Evolutionary conservation across 2,113 vertebrate genomes (phyloP), one percentile per base, ranked within the genome.

Genomic region (Esox niger): DNA sequence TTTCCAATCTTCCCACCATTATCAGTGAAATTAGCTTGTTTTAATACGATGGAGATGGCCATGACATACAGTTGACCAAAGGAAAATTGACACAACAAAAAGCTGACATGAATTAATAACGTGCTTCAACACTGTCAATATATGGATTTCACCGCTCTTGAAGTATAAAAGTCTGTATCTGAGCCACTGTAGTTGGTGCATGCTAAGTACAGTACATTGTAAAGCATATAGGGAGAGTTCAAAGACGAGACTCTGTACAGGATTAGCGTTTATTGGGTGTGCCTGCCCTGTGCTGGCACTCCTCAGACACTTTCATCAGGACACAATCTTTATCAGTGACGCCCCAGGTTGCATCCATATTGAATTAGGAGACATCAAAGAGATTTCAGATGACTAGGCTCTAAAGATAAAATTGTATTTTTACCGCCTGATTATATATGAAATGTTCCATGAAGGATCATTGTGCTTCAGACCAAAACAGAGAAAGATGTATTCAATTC

Each of bases 341-440:
- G 84, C 87, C 83, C 23, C 62, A 76, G 84, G 89, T 91, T 88
- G 80, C 74, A 64, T 86, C 80, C 78, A 89, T 88, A 90, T 89
- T 90, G 82, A 86, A 91, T 89, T 92, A 90, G 58, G 13, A 2
- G 31, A 69, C 89, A 91, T 92, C 88, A 90, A 92, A 91, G 77
- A 79, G 2, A 88, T 89, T 87, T 68, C 86, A 85, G 83, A 81
- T 84, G 81, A 85, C 77, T 82, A 68, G 74, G 76, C 74, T 74
- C 68, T 84, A 60, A 82, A 83, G 86, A 86, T 80, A 83, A 91
- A 88, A 91, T 87, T 83, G 79, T 79, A 72, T 59, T 79, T 80
- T 87, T 88, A 81, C 84, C 13, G 20, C 82, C 70, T 77, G 82
- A 78, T 87, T 76, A 88, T 47, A 54, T 71, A 83, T 4, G 84